A percentile compares a stretch with the other conserved stretches of the same genome.
phyloP scores from a whole-genome alignment of 2,888 invertebrate species.

The Colletes collaris region DNA sequence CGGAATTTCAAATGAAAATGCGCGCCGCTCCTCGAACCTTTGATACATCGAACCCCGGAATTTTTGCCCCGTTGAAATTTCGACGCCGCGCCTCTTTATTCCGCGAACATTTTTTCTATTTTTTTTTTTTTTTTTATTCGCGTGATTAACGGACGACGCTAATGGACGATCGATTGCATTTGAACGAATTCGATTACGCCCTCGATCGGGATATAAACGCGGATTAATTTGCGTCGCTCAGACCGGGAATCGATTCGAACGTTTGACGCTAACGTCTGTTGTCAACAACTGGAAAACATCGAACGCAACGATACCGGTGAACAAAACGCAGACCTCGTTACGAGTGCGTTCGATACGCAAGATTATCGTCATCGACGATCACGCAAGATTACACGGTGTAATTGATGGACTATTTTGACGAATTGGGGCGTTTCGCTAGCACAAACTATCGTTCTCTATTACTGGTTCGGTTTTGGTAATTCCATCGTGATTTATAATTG shows the following conservation, averaged over 20 bases:
- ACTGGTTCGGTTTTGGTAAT: too few relatives aligned
- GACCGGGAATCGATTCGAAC: not conserved
- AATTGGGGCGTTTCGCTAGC: too few relatives aligned
- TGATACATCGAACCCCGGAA: not conserved
- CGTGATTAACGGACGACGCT: constrained; percentile 3
- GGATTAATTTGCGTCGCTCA: constrained; percentile 8
- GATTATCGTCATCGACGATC: too few relatives aligned
- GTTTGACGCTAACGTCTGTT: too few relatives aligned
- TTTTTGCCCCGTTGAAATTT: not conserved
- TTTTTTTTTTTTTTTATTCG: not conserved
- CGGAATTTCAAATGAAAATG: constrained; percentile 57
- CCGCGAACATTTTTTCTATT: too few relatives aligned
- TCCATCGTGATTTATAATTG: too few relatives aligned
- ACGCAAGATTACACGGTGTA: too few relatives aligned
- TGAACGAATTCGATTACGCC: constrained; percentile 7
- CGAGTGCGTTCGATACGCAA: too few relatives aligned
- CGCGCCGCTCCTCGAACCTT: constrained; percentile 35
- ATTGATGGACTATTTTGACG: too few relatives aligned
- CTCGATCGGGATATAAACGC: not conserved
- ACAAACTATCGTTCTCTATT: too few relatives aligned
- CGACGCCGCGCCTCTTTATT: not conserved
- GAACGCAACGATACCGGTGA: too few relatives aligned
- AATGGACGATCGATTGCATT: constrained; percentile 15
- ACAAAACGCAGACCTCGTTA: too few relatives aligned
- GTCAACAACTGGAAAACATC: not conserved